A percentile compares a stretch with the other conserved stretches of the same genome.
Conservation (phyloP, 2,797 vertebrate species). For the Florisuga fusca region DNA sequence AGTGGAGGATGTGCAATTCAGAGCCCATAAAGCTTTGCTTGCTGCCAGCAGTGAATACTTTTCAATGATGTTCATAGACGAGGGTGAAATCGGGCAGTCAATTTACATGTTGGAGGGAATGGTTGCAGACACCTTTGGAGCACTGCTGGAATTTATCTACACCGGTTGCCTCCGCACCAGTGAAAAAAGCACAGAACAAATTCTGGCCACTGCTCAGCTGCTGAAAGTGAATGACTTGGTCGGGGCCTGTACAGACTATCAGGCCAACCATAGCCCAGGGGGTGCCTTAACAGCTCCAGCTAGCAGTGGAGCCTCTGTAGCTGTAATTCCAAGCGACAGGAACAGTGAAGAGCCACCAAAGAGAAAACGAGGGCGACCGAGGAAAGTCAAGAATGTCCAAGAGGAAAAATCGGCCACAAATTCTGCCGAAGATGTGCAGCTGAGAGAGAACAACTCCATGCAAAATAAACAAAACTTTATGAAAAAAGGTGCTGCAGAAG, state of each 20-base stretch:
- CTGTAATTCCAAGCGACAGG: conserved; percentile 34
- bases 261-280: conserved; percentile 29
- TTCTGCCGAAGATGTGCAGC: conserved; percentile 65
- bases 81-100: conserved; percentile 82
- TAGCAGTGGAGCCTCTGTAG: neutral
- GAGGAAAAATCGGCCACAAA: conserved; percentile 32
- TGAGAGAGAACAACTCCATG: conserved; percentile 77
- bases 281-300: neutral
- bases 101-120: conserved; percentile 88
- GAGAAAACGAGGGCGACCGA: conserved; percentile 89
- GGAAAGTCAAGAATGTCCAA: conserved; percentile 74
- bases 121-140: conserved; percentile 84
- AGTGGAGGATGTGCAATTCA: conserved; percentile 90
- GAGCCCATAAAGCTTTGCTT: conserved; percentile 93
- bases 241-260: conserved; percentile 82
- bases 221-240: conserved; percentile 90
- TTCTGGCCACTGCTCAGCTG: conserved; percentile 88
- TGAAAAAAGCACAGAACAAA: conserved; percentile 83
- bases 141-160: conserved; percentile 94
- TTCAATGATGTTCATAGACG: conserved; percentile 90
- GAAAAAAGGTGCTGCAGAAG: conserved; percentile 6
- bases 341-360: conserved; percentile 74
- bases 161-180: conserved; percentile 87
- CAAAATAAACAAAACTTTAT: conserved; percentile 77
- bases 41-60: conserved; percentile 97